Evolutionary conservation across 37 sponge, comb jelly and placozoan genomes (phyloP), one percentile per base, ranked within the genome.

Genomic region (Cliona cf. orientalis): DNA sequence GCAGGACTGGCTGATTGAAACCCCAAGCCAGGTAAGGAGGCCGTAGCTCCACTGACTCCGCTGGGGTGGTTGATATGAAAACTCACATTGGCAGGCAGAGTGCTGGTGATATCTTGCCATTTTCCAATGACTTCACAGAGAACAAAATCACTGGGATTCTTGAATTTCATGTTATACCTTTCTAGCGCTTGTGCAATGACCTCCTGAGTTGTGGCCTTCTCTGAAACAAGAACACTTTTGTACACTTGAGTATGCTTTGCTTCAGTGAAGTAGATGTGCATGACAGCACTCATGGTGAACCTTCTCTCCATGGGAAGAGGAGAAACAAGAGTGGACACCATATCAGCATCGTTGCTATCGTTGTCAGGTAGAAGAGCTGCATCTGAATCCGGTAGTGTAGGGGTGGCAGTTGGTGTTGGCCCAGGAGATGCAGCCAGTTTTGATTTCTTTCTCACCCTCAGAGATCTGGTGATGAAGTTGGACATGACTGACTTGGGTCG

Each of bases 181-280:
- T 92, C 89, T 58, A 92, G 57, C 11, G 89, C 93, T n/a, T 88
- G 85, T 25, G 36, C 42, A 11, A 92, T 84, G 42, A 92, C 89
- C 14, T 92, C 89, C 32, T 1, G 6, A 1, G 89, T 84, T 3
- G 76, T 58, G 29, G 85, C 68, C 21, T 69, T 70, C 77, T 88
- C 78, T 33, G 93, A 87, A 2, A 92, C 89, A 25, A 92, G 66
- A 9, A 92, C 85, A 17, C 85, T 88, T 69, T 92, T 92, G 81
- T 88, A 92, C 32, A 84, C 55, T 64, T 75, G 85, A 6, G 71
- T 80, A 1, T 83, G 69, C 38, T 63, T 67, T 4, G 76, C 63
- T 9, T 81, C 43, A 23, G 46, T 80, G 80, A 61, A 87, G 82
- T 87, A 75, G 44, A 87, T 87, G 44, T 87, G 82, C 68, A 87